phyloP scores from a whole-genome alignment of 2,797 vertebrate genomes.

The Manis pentadactyla region DNA sequence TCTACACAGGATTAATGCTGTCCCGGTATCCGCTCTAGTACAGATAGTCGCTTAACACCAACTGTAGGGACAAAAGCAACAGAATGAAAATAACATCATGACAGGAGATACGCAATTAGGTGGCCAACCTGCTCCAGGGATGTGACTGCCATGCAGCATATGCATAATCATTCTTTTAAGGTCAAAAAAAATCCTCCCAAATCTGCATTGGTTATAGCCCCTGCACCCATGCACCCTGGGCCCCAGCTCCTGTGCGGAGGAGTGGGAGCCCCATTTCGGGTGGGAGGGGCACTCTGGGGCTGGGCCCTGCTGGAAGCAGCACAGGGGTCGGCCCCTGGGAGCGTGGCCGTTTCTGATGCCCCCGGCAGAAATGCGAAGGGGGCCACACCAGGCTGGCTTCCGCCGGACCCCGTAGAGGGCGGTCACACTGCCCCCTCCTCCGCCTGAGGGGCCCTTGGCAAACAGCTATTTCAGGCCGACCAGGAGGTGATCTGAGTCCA shows the following conservation, averaged over 20 bases:
- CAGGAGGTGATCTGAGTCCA: background rate
- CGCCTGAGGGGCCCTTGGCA: background rate
- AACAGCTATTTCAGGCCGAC: background rate
- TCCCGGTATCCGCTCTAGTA: rapidly evolving
- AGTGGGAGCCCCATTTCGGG: no score
- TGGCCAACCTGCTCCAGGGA: rapidly evolving
- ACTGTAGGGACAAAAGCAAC: background rate
- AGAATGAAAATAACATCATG: background rate
- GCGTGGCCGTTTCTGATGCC: background rate
- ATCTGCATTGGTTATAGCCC: rapidly evolving
- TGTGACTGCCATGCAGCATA: rapidly evolving
- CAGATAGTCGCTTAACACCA: rapidly evolving
- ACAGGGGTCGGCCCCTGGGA: rapidly evolving
- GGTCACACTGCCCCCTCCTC: rapidly evolving
- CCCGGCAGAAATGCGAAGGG: background rate
- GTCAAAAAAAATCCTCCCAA: background rate
- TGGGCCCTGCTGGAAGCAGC: background rate
- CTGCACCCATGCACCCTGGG: rapidly evolving
- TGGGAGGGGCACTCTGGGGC: no score
- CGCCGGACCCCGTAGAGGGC: rapidly evolving
- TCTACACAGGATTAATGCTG: rapidly evolving
- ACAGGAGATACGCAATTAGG: rapidly evolving
- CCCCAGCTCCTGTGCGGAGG: no score
- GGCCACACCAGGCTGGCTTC: background rate
- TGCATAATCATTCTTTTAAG: rapidly evolving